Evolutionary conservation across 2,888 invertebrate species (phyloP), one percentile per base, ranked within the genome.

Genomic region (Rhyacophila evoluta): DNA sequence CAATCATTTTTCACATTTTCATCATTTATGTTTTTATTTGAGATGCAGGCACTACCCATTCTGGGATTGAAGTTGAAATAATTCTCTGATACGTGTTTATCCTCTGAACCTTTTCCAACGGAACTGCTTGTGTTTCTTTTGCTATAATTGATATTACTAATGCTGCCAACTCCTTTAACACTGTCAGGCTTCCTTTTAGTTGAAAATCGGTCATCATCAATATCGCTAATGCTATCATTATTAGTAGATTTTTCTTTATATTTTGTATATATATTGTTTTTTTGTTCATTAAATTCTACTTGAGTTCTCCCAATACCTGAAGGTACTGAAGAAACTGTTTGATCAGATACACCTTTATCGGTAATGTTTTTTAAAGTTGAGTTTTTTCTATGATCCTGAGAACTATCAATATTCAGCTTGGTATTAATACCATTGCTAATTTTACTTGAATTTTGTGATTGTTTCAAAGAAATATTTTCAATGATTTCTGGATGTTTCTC

Each of bases 401-500:
- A 72, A 19, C 11, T 67, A 28, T 41, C 15, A 10, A 33, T 19
- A 27, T 67, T 25, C 12, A 1, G 15, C 10, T 19, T 77, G 41
- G 36, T 69, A 27, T 41, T 27, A 37, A 4, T 6, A 29, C 11
- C 38, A 15, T 28, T 76, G 15, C 28, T 37, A 19, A 4, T 15
- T 33, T 12, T 5, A 10, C 11, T 15, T 5, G 5, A 0, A 8
- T 12, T 37, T 2, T 37, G 8, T 19, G 55, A 55, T 2, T 25
- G 5, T 19, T 37, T 72, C 15, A 27, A 33, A 33, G 19, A 0
- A 37, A 75, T 38, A 3, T 84, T 85, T 80, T 85, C 84, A 0
- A 88, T 79, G 8, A 89, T 72, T 41, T 84, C 77, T 1, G 85
- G 85, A 83, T 89, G 83, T 0, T 86, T 84, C 37, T 79, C 83